Conservation (phyloP, 2,888 invertebrate species). For the Pseudococcus longispinus region DNA sequence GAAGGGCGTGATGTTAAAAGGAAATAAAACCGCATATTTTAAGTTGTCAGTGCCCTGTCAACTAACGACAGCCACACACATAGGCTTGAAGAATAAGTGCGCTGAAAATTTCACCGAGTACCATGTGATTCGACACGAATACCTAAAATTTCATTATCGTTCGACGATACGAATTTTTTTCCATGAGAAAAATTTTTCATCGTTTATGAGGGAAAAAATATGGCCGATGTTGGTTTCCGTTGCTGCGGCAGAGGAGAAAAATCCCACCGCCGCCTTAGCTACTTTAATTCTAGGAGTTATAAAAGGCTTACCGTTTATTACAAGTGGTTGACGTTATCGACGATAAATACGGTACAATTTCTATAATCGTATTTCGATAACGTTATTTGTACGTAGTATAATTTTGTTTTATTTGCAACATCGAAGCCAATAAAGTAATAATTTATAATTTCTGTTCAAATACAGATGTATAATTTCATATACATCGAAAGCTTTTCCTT, state of each 20-base stretch:
- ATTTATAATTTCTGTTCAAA: conserved; percentile 42
- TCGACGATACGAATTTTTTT: background rate
- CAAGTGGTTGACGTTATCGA: conserved; percentile 37
- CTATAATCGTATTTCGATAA: conserved; percentile 31
- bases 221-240: background rate
- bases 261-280: background rate
- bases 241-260: background rate
- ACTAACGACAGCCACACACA: background rate
- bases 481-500: conserved; percentile 16
- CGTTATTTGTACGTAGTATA: conserved; percentile 17
- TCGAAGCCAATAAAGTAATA: conserved; percentile 38
- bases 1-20: background rate
- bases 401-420: conserved; percentile 34
- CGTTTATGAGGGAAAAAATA: background rate
- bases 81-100: background rate
- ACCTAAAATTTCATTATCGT: conserved; percentile 19
- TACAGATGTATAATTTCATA: conserved; percentile 38
- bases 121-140: conserved; percentile 9
- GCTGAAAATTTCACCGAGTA: background rate
- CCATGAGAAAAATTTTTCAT: background rate
- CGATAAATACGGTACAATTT: conserved; percentile 31
- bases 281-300: conserved; percentile 7
- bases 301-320: conserved; percentile 4
- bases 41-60: conserved; percentile 24
- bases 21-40: conserved; percentile 30